Conservation (phyloP, 2,888 invertebrate genomes). For the Callinectes sapidus region DNA sequence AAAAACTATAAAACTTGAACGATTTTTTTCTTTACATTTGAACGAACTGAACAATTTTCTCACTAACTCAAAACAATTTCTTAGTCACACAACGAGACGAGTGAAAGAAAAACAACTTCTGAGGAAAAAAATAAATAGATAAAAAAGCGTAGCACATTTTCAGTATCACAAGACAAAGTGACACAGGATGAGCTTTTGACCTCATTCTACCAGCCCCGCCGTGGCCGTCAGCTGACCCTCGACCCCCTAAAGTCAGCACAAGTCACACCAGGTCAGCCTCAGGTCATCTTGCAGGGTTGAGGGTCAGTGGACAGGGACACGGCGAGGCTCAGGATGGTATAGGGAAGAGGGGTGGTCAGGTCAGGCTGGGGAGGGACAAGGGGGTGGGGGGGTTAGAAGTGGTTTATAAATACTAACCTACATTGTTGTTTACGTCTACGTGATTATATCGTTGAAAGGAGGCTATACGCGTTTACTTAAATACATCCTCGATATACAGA, state of each 20-base stretch:
- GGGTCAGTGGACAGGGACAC: conserved; percentile 27
- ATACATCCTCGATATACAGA: not conserved
- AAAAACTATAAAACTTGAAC: too few species aligned
- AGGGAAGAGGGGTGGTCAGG: not conserved
- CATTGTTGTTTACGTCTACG: not conserved
- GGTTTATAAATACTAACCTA: conserved; percentile 6
- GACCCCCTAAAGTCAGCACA: conserved; percentile 19
- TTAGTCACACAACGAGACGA: too few species aligned
- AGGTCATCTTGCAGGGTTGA: not conserved
- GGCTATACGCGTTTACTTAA: not conserved
- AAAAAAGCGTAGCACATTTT: not conserved
- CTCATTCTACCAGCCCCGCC: not conserved
- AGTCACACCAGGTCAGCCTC: conserved; percentile 8
- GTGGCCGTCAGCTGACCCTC: not conserved
- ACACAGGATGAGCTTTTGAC: not conserved
- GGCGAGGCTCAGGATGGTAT: not conserved
- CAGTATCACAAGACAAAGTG: not conserved
- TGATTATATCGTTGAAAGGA: not conserved
- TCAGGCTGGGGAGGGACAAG: not conserved
- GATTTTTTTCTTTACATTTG: too few species aligned
- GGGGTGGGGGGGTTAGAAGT: not conserved
- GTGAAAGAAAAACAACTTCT: too few species aligned
- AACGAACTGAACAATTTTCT: too few species aligned
- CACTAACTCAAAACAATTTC: too few species aligned
- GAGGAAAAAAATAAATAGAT: not conserved